These are phyloP conservation scores for Gymnopithys bicolor DNA, from an alignment of 2,797 vertebrate genomes.

Conservation along the genomic window DNA sequence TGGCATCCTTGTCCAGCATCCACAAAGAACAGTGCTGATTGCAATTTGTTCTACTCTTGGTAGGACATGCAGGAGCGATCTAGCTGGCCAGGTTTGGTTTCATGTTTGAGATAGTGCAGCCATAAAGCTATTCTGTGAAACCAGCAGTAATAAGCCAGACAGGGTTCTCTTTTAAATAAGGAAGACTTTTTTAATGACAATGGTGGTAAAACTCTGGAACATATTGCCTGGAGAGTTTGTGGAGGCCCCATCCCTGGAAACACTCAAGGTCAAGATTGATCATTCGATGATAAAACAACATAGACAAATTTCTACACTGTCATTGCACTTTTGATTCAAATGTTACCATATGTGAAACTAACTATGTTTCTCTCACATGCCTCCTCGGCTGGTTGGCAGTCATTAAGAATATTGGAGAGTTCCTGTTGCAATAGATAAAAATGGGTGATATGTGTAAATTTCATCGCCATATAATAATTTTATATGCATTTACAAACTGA, in stretches of 20 bases:
- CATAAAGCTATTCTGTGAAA: background rate
- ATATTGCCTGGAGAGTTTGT: background rate
- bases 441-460: background rate
- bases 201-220: background rate
- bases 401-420: background rate
- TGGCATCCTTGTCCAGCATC: background rate
- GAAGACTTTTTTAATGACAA: too few species aligned
- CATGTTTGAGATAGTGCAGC: background rate
- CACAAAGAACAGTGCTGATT: background rate
- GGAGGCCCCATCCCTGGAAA: background rate
- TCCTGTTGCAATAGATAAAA: background rate
- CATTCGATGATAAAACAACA: background rate
- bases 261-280: background rate
- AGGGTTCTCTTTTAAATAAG: background rate
- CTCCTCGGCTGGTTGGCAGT: background rate
- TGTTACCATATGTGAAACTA: background rate
- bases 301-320: background rate
- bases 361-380: background rate
- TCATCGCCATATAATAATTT: background rate
- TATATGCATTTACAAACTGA: background rate
- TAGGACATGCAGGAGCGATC: background rate
- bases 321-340: background rate
- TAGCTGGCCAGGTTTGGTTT: background rate
- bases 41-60: background rate
- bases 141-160: background rate